Evolutionary conservation across 2,797 vertebrate species (phyloP), one percentile per base, ranked within the genome.

Genomic region (Decapterus maruadsi): DNA sequence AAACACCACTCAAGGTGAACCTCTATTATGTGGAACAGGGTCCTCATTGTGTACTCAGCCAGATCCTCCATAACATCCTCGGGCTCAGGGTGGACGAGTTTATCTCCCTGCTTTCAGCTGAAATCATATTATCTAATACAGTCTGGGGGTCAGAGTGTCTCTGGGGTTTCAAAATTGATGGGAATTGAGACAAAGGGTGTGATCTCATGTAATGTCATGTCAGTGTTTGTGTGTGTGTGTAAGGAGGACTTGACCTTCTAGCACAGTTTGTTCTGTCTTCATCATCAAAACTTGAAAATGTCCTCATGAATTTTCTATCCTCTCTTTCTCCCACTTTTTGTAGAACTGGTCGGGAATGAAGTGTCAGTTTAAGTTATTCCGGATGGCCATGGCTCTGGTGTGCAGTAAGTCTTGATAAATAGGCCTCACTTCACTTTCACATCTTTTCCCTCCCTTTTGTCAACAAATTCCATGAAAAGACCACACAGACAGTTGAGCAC

Each of bases 341-440:
- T 88, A 99, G 98, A 99, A 99, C 83, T 99, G 98, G 98, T 99
- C 98, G 0, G 98, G 98, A 89, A 99, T 99, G 98, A 98, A 97
- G 94, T 99, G 98, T 93, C 98, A 99, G 90, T 98, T 99, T 91
- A 99, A 99, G 92, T 93, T 99, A 84, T 96, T 99, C 81, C 96
- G 98, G 80, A 98, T 99, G 97, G 97, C 96, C 77, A 97, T 99
- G 95, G 97, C 97, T 88, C 96, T 99, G 92, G 94, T 99, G 85
- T 99, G 98, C 94, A 99, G 98, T 99, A 96, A 98, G 98, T 98
- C 90, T 72, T 50, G 68, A 51, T 72, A 73, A 55, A 62, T 61
- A 57, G 26, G 3, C 20, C 26, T 48, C n/a, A 50, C 10, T 42
- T 19, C 31, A 22, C 53, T 48, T 57, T 68, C 6, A 46, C 20